These are phyloP conservation scores for Bombus waltoni DNA, from an alignment of 1,140 invertebrate genomes.

Conservation along the genomic window DNA sequence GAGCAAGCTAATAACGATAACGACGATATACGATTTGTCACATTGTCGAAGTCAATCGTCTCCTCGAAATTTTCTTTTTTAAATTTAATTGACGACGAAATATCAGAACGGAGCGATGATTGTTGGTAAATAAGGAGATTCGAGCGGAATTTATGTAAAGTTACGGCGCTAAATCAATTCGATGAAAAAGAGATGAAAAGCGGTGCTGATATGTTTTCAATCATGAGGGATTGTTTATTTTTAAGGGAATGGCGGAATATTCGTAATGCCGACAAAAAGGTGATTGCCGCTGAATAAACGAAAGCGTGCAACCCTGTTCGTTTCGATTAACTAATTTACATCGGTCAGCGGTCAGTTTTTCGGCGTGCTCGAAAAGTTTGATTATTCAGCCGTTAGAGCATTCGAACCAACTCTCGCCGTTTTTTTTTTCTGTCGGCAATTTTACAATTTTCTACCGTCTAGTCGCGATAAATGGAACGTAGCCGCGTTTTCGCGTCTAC, in stretches of 20 bases:
- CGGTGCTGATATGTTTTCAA: neutral
- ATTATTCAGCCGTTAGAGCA: neutral
- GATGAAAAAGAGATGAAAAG: neutral
- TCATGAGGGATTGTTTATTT: neutral
- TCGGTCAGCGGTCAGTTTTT: neutral
- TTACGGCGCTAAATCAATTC: neutral
- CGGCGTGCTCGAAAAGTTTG: conserved; percentile 7
- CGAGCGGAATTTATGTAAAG: neutral
- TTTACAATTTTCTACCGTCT: conserved; percentile 3
- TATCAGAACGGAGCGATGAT: neutral
- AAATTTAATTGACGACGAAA: neutral
- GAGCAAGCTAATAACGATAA: neutral
- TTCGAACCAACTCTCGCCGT: neutral
- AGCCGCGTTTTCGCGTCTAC: neutral
- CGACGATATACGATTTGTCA: neutral
- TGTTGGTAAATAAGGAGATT: neutral
- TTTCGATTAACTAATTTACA: conserved; percentile 29
- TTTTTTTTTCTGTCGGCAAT: neutral
- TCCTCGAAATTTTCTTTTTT: neutral
- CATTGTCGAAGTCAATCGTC: neutral
- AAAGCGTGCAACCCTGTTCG: neutral
- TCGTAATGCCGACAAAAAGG: neutral
- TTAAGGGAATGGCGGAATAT: too few species aligned
- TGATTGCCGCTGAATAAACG: neutral
- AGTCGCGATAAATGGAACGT: neutral